These are phyloP conservation scores for Xenopus borealis DNA, from an alignment of 2,113 vertebrate genomes.

Conservation along the genomic window DNA sequence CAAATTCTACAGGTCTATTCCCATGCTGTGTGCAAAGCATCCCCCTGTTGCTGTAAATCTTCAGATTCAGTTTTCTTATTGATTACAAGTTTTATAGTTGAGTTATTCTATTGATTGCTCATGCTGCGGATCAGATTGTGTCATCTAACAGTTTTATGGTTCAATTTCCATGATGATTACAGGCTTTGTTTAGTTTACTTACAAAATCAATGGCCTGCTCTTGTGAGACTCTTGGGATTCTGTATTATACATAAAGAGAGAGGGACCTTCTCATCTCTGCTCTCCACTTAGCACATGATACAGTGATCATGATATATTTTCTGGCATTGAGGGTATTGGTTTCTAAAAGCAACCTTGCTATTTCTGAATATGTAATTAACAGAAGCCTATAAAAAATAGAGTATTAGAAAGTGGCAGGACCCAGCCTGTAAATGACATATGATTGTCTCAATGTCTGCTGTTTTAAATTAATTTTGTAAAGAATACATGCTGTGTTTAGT, in stretches of 20 bases:
- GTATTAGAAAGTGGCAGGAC: not conserved
- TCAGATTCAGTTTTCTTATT: no score
- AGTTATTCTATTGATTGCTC: no score
- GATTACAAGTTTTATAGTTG: no score
- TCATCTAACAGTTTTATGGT: not conserved
- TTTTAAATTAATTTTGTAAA: slow-evolving; percentile 2
- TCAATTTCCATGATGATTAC: not conserved
- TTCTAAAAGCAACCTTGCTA: no score
- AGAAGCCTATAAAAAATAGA: not conserved
- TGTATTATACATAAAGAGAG: not conserved
- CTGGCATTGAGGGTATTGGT: no score
- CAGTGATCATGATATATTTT: no score
- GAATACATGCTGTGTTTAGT: not conserved
- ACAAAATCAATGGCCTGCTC: not conserved
- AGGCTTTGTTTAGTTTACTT: not conserved
- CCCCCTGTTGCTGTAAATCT: no score
- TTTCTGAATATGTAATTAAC: no score
- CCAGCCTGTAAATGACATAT: not conserved
- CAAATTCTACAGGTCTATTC: not conserved
- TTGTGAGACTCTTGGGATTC: not conserved
- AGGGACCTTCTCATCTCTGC: no score
- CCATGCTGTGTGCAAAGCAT: no score
- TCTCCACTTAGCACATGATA: no score
- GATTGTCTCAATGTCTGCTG: not conserved
- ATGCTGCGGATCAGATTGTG: no score